These are phyloP conservation scores for Ennomos quercinarius DNA, from an alignment of 2,888 invertebrate species.

Conservation along the genomic window DNA sequence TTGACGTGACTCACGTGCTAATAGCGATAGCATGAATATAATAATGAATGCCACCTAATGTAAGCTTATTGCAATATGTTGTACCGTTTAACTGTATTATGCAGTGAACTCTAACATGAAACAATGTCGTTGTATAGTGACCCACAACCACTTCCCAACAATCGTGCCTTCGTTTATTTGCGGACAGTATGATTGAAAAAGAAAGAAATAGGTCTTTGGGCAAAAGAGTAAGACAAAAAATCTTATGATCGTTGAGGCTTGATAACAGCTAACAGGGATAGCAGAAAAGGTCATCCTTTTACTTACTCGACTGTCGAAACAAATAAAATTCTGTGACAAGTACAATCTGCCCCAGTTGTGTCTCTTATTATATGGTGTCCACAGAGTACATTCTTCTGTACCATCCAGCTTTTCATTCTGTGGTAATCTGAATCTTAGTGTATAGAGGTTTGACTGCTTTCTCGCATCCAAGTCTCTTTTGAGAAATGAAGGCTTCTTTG, in stretches of 20 bases:
- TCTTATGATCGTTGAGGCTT: too few species aligned
- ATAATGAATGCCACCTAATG: not conserved
- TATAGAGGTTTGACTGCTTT: conserved; percentile 96
- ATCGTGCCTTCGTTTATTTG: too few species aligned
- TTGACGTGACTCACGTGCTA: conserved; percentile 14
- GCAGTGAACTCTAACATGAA: too few species aligned
- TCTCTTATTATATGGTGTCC: conserved; percentile 97
- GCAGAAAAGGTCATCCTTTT: too few species aligned
- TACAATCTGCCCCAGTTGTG: conserved; percentile 95
- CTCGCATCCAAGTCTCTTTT: conserved; percentile 98
- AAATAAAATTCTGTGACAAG: conserved; percentile 97
- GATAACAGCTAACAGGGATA: too few species aligned
- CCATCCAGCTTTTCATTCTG: conserved; percentile 97
- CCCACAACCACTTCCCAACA: too few species aligned
- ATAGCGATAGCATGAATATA: not conserved
- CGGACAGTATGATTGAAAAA: too few species aligned
- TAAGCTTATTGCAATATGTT: too few species aligned
- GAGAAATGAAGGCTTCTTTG: conserved; percentile 95
- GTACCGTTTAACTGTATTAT: too few species aligned
- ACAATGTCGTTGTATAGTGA: too few species aligned
- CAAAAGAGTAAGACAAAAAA: too few species aligned
- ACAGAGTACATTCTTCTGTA: conserved; percentile 94
- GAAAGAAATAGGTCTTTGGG: too few species aligned
- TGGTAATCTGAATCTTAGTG: conserved; percentile 94
- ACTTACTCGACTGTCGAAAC: conserved; percentile 97